Conservation (phyloP, 1,140 invertebrate species). For the Nylanderia fulva region DNA sequence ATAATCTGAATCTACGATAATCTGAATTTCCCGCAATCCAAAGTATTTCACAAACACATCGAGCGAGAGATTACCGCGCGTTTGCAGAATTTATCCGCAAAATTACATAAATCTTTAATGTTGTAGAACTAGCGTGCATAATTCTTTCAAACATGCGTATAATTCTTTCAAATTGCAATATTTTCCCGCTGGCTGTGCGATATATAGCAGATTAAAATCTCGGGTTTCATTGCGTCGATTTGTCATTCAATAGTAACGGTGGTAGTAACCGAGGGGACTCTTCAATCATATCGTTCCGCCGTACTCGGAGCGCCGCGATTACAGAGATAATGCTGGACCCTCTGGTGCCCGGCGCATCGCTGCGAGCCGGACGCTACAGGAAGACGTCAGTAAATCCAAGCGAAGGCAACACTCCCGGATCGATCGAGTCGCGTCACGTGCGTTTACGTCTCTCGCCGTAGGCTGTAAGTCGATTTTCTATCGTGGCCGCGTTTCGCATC, state of each 20-base stretch:
- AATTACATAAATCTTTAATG: slow-evolving; percentile 39
- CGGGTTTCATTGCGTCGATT: slow-evolving; percentile 3
- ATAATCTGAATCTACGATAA: slow-evolving; percentile 9
- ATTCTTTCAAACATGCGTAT: not conserved
- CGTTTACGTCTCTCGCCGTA: slow-evolving; percentile 28
- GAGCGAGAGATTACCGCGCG: not conserved
- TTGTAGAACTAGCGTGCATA: not conserved
- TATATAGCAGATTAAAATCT: not conserved
- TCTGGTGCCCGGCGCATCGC: not conserved
- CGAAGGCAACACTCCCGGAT: slow-evolving; percentile 14
- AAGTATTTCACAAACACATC: not conserved
- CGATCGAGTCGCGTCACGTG: slow-evolving; percentile 49
- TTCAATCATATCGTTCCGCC: slow-evolving; percentile 27
- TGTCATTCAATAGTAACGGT: slow-evolving; percentile 12
- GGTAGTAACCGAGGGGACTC: not conserved
- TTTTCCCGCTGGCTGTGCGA: not conserved
- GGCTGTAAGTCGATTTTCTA: slow-evolving; percentile 58
- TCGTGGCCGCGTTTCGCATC: slow-evolving; percentile 26
- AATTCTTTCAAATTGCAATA: slow-evolving; percentile 18
- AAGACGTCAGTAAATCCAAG: slow-evolving; percentile 34
- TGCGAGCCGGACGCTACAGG: not conserved
- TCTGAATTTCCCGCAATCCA: not conserved
- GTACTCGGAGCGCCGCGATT: slow-evolving; percentile 36
- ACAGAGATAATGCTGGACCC: slow-evolving; percentile 31
- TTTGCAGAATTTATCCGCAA: not conserved